Conservation (phyloP, 2,888 invertebrate species). For the Lasioglossum pauxillum region DNA sequence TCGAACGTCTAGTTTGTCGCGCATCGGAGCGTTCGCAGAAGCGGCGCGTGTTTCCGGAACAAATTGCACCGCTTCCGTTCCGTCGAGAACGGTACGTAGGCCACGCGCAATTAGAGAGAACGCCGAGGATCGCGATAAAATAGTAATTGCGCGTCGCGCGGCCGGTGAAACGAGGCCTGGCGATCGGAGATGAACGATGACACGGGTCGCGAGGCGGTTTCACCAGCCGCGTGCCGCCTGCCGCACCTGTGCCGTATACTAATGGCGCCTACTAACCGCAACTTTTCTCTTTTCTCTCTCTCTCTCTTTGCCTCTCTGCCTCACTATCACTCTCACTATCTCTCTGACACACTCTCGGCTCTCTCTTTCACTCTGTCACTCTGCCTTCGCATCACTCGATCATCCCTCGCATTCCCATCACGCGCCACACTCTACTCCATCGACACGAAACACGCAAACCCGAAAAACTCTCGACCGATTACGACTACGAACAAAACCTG, state of each 20-base stretch:
- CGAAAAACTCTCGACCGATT: not conserved
- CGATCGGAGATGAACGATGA: conserved; percentile 55
- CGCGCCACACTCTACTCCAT: conserved; percentile 42
- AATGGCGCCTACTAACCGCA: conserved; percentile 84
- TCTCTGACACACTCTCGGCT: conserved; percentile 39
- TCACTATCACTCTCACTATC: conserved; percentile 51
- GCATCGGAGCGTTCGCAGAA: conserved; percentile 7
- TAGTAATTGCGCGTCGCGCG: conserved; percentile 38
- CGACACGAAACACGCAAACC: conserved; percentile 10
- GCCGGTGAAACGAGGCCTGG: conserved; percentile 56
- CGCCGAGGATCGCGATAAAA: conserved; percentile 58
- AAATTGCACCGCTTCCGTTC: conserved; percentile 31
- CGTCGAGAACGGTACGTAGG: not conserved
- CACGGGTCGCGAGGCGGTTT: conserved; percentile 61
- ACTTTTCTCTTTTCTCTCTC: conserved; percentile 82
- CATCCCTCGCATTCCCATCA: conserved; percentile 64
- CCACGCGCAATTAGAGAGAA: conserved; percentile 57
- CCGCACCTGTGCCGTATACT: conserved; percentile 70
- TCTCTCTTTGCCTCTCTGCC: conserved; percentile 73
- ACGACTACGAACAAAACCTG: not conserved
- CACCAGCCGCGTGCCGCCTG: conserved; percentile 71
- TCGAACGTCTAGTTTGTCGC: not conserved
- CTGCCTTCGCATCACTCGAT: conserved; percentile 35
- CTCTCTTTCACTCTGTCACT: conserved; percentile 72
- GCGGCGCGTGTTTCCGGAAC: conserved; percentile 31